phyloP scores from a whole-genome alignment of 2,113 vertebrate species.

The Tapirus terrestris region DNA sequence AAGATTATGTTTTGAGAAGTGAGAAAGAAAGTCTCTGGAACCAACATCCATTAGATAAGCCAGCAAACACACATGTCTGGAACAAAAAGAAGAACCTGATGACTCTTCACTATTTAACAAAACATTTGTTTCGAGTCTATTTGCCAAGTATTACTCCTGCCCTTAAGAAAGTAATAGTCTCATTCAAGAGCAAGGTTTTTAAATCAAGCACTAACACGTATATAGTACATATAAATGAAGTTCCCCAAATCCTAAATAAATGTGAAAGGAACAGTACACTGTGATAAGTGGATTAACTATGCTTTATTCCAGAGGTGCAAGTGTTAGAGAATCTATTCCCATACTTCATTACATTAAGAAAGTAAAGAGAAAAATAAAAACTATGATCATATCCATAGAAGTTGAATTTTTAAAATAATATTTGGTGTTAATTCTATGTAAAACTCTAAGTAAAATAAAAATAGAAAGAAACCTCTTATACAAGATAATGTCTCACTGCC shows the following conservation, averaged over 20 bases:
- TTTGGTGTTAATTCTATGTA: background rate
- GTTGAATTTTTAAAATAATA: background rate
- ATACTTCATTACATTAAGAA: background rate
- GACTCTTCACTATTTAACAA: background rate
- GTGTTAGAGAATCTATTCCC: background rate
- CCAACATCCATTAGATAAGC: background rate
- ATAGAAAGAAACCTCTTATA: background rate
- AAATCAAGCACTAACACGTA: background rate
- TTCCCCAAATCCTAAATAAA: background rate
- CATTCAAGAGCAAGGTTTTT: background rate
- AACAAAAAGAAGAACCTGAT: background rate
- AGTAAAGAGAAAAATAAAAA: background rate
- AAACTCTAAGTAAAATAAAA: background rate
- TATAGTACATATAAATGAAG: background rate
- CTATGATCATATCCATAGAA: background rate
- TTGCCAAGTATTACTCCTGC: background rate
- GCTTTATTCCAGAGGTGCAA: background rate
- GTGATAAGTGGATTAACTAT: background rate
- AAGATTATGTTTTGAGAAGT: background rate
- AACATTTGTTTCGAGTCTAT: background rate
- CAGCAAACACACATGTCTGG: background rate
- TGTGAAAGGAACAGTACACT: background rate
- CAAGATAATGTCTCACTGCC: background rate
- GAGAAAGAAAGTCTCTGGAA: background rate
- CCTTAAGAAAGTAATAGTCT: background rate